phyloP scores from a whole-genome alignment of 2,888 invertebrate genomes.

The Auanema freiburgensis region DNA sequence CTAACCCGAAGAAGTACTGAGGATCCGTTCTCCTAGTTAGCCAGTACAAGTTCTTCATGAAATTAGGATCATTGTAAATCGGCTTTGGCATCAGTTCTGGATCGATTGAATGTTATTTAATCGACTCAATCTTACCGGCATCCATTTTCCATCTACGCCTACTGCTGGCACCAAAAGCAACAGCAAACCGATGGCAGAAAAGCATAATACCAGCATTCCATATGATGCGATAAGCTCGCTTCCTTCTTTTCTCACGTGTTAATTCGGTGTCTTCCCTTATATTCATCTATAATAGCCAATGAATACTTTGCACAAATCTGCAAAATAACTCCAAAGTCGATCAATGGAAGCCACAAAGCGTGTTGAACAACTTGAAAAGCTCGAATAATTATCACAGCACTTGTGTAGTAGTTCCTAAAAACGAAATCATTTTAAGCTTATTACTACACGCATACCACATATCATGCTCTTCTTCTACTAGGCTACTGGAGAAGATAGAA shows the following conservation, averaged over 20 bases:
- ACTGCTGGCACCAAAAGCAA: slow-evolving; percentile 27
- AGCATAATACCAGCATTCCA: slow-evolving; percentile 3
- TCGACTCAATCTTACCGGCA: neutral
- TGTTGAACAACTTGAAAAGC: neutral
- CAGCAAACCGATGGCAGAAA: slow-evolving; percentile 37
- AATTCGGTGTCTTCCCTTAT: neutral
- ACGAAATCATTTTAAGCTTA: neutral
- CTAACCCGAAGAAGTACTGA: neutral
- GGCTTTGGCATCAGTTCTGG: slow-evolving; percentile 1
- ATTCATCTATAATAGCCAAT: slow-evolving; percentile 1
- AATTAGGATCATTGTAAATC: neutral
- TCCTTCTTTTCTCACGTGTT: neutral
- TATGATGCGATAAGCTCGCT: neutral
- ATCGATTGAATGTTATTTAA: neutral
- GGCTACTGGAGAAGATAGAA: slow-evolving; percentile 47
- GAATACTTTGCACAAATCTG: neutral
- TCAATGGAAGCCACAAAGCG: too few species aligned
- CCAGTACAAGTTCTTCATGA: neutral
- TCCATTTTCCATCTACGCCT: slow-evolving; percentile 49
- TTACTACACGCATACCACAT: slow-evolving; percentile 40
- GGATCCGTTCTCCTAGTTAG: neutral
- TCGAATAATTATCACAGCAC: neutral
- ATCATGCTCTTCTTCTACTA: slow-evolving; percentile 60
- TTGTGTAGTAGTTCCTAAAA: slow-evolving; percentile 14
- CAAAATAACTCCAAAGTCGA: neutral